These are phyloP conservation scores for Sarcophaga subvicina DNA, from an alignment of 2,888 invertebrate species.

Conservation along the genomic window DNA sequence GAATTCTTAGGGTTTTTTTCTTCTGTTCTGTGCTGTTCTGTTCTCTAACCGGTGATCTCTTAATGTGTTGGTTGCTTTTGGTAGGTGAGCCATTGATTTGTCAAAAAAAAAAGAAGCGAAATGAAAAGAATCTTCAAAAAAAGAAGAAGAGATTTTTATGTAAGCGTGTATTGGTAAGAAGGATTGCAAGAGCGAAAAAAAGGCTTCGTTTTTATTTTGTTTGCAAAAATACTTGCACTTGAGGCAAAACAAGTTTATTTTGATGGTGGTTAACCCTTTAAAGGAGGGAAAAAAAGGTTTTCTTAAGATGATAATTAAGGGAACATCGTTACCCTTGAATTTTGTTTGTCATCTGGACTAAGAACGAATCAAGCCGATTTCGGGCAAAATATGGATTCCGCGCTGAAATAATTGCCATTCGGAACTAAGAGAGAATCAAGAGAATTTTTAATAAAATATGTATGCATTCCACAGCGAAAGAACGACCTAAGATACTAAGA, in stretches of 20 bases:
- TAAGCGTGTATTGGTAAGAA: conserved; percentile 1
- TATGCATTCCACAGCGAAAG: no score
- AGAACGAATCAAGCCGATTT: no score
- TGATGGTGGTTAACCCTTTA: conserved; percentile 22
- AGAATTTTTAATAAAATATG: no score
- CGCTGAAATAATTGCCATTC: accelerated
- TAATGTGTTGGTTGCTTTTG: conserved; percentile 46
- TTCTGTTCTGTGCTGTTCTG: background rate
- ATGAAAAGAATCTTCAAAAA: conserved; percentile 26
- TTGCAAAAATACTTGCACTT: conserved; percentile 28
- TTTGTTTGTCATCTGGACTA: no score
- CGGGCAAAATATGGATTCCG: no score
- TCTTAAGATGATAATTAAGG: no score
- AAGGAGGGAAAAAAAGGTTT: background rate
- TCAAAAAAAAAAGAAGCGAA: conserved; percentile 44
- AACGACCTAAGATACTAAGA: no score
- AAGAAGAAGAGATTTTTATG: conserved; percentile 46
- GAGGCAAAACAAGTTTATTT: conserved; percentile 44
- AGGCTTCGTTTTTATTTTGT: background rate
- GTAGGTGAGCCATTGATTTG: conserved; percentile 55
- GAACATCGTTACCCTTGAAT: no score
- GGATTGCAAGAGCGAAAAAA: conserved; percentile 24
- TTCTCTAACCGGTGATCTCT: conserved; percentile 57
- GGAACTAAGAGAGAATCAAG: no score
- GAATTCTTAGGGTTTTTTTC: conserved; percentile 62